Evolutionary conservation across 2,888 invertebrate genomes (phyloP).

Genomic region (Chrysomela aeneicollis): DNA sequence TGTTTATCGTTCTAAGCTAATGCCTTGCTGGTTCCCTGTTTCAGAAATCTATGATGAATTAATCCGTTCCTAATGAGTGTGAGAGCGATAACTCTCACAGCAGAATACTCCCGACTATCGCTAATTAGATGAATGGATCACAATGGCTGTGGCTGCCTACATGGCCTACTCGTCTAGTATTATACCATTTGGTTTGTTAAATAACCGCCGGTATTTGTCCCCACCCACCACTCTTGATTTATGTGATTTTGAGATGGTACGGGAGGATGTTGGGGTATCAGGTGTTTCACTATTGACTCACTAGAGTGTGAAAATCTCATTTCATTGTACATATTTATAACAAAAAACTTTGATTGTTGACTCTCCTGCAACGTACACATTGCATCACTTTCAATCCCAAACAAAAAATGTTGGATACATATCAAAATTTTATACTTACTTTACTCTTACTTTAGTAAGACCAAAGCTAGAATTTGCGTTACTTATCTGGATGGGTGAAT

Average conservation of each 20-base stretch:
- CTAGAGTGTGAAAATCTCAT: no score
- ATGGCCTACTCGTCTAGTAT: slow-evolving; percentile 57
- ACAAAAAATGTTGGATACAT: no score
- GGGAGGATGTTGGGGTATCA: slow-evolving; percentile 2
- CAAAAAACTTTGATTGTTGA: no score
- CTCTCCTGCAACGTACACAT: no score
- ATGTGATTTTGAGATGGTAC: no score
- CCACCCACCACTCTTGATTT: slow-evolving; percentile 20
- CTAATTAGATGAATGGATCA: slow-evolving; percentile 63
- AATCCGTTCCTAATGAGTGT: slow-evolving; percentile 63
- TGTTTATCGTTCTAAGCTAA: slow-evolving; percentile 35
- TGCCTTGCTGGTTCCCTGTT: slow-evolving; percentile 33
- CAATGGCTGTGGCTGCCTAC: slow-evolving; percentile 52
- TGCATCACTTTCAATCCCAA: no score
- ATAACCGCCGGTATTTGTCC: slow-evolving; percentile 58
- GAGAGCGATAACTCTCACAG: slow-evolving; percentile 62
- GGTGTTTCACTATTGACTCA: no score
- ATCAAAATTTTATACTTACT: not conserved
- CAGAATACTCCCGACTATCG: slow-evolving; percentile 59
- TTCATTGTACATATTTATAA: no score
- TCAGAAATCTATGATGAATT: slow-evolving; percentile 58
- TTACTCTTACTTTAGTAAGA: not conserved
- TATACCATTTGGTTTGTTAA: slow-evolving; percentile 58
- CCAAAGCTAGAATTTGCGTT: not conserved
- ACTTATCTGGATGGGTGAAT: not conserved